These are phyloP conservation scores for Callinectes sapidus DNA, from an alignment of 2,888 invertebrate species.

Conservation along the genomic window DNA sequence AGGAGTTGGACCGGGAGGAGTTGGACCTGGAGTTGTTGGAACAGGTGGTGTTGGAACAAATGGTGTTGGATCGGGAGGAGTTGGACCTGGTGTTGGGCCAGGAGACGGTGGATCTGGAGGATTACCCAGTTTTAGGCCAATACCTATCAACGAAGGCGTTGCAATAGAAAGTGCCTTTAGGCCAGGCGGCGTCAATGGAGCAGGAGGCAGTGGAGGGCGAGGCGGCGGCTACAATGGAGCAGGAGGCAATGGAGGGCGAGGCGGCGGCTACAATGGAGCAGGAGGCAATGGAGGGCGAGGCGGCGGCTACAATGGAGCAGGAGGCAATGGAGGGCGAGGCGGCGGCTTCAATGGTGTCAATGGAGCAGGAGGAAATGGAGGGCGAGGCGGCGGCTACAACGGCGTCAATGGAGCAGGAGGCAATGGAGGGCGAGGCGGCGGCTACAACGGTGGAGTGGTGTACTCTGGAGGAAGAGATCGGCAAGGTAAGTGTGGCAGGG, in stretches of 20 bases:
- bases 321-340: not conserved
- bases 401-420: not conserved
- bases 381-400: not conserved
- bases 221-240: not conserved
- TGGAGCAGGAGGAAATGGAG: not conserved
- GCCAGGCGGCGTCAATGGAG: not conserved
- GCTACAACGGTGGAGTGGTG: not conserved
- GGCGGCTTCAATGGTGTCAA: not conserved
- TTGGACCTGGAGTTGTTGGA: not conserved
- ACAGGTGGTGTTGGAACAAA: not conserved
- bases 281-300: not conserved
- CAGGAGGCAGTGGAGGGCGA: not conserved
- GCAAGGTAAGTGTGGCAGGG: not conserved
- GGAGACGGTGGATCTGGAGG: not conserved
- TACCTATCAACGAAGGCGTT: not conserved
- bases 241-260: not conserved
- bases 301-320: not conserved
- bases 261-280: not conserved
- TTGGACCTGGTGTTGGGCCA: not conserved
- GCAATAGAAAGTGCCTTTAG: not conserved
- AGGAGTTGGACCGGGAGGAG: constrained; percentile 30
- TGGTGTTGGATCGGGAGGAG: not conserved
- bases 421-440: not conserved
- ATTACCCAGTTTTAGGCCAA: too few species aligned
- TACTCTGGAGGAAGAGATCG: not conserved